Conservation (phyloP, 2,113 vertebrate genomes). For the Barnardius zonarius region DNA sequence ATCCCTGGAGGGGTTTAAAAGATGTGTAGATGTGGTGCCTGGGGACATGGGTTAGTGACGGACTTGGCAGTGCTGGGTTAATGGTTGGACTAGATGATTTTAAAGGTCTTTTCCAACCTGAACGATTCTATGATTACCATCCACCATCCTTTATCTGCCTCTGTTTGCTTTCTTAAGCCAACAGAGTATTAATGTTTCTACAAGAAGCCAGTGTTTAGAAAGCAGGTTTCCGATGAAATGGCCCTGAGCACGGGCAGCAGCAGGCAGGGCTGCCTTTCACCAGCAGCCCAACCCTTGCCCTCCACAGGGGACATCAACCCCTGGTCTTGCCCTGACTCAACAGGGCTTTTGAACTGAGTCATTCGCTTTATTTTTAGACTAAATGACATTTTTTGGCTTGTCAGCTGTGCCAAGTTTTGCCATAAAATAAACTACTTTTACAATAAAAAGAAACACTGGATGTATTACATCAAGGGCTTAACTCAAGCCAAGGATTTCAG, state of each 20-base stretch:
- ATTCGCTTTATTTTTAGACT: slow-evolving; percentile 33
- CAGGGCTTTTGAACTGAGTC: not conserved
- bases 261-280: not conserved
- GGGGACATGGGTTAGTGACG: not conserved
- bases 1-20: not conserved
- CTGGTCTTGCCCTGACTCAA: not conserved
- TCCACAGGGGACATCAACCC: not conserved
- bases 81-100: not conserved
- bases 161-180: not conserved
- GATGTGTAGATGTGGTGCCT: accelerated
- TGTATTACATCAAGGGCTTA: slow-evolving; percentile 16
- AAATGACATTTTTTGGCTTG: slow-evolving; percentile 7
- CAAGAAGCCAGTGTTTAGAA: not conserved
- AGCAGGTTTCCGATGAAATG: not conserved
- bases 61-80: not conserved
- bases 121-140: not conserved
- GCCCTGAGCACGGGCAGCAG: not conserved
- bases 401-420: slow-evolving; percentile 6
- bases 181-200: not conserved
- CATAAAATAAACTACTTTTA: slow-evolving; percentile 46
- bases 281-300: not conserved
- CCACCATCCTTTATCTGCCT: not conserved
- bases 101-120: not conserved
- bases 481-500: slow-evolving; percentile 38
- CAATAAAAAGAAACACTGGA: not conserved